Evolutionary conservation across 2,797 vertebrate species (phyloP).

Genomic region (Cyclopterus lumpus): DNA sequence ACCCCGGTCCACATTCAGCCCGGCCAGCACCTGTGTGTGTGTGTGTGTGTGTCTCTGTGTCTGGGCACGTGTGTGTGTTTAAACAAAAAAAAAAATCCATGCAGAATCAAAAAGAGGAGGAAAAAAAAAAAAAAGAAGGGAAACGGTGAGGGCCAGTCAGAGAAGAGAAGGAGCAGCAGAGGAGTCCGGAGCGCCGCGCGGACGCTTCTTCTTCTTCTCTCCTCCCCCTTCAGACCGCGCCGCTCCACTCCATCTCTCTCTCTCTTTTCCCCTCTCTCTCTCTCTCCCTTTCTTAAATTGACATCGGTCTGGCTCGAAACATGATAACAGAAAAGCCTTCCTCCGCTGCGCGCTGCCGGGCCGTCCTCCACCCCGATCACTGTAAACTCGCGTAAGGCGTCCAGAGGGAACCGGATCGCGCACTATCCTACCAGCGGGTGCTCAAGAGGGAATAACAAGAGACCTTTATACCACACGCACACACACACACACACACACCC

Average conservation of each 20-base stretch:
- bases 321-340: constrained; percentile 81
- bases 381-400: constrained; percentile 75
- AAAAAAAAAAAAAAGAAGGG: constrained; percentile 1
- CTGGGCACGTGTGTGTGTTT: background rate
- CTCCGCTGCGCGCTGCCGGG: constrained; percentile 78
- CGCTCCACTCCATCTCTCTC: constrained; percentile 62
- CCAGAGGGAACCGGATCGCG: constrained; percentile 57
- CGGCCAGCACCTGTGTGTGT: constrained; percentile 83
- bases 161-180: constrained; percentile 56
- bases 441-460: constrained; percentile 66
- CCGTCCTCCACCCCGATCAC: constrained; percentile 73
- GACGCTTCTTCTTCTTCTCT: constrained; percentile 79
- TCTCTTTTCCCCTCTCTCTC: constrained; percentile 63
- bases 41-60: background rate
- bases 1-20: constrained; percentile 68
- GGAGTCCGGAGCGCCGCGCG: constrained; percentile 78
- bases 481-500: too few species aligned
- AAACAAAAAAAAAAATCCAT: constrained; percentile 88
- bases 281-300: constrained; percentile 84
- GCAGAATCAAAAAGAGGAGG: constrained; percentile 39
- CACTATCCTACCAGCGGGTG: constrained; percentile 69
- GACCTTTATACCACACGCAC: constrained; percentile 45
- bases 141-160: constrained; percentile 39
- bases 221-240: constrained; percentile 82
- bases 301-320: constrained; percentile 84